Conservation (phyloP, 2,113 vertebrate species). For the Pteruthius melanotis region DNA sequence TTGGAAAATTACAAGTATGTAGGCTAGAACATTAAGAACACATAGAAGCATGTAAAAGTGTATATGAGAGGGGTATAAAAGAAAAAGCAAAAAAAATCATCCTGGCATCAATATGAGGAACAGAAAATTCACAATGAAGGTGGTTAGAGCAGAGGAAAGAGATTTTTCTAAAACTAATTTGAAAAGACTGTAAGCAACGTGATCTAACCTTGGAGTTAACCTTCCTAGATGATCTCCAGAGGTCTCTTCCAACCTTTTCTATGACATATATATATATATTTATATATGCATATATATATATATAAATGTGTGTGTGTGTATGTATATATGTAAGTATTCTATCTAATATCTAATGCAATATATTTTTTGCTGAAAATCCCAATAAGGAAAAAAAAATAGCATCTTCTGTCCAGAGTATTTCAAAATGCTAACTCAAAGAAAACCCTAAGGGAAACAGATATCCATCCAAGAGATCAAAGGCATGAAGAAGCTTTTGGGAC, state of each 20-base stretch:
- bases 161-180: not conserved
- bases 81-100: no score
- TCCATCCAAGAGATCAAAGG: not conserved
- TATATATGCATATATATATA: not conserved
- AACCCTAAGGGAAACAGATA: not conserved
- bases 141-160: not conserved
- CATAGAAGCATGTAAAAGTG: no score
- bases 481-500: not conserved
- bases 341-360: not conserved
- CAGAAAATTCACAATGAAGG: not conserved
- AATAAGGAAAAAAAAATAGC: not conserved
- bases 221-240: not conserved
- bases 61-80: no score
- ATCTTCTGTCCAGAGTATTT: not conserved
- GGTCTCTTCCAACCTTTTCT: not conserved
- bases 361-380: not conserved
- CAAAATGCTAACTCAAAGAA: not conserved
- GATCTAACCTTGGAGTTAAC: not conserved
- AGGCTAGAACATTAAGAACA: no score
- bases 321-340: not conserved
- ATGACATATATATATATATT: not conserved
- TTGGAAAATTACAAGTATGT: no score
- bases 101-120: no score
- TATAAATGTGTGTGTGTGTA: not conserved
- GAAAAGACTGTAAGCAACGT: not conserved